Conservation (phyloP, 2,888 invertebrate species). For the Teinopalpus imperialis region DNA sequence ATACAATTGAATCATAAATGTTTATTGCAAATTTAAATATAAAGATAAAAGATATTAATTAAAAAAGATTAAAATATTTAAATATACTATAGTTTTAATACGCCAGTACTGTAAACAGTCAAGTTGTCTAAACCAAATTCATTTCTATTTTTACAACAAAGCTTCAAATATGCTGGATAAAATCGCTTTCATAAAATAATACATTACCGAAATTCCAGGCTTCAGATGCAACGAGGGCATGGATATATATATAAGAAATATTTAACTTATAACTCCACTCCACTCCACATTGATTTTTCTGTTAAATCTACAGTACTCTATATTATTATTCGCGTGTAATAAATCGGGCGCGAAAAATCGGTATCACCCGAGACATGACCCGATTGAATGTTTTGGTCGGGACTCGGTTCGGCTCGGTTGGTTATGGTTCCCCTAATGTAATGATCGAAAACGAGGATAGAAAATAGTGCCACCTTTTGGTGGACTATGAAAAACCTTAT, state of each 20-base stretch:
- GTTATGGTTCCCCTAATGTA: constrained; percentile 36
- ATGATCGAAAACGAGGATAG: constrained; percentile 51
- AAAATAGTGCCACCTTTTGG: constrained; percentile 30
- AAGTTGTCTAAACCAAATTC: constrained; percentile 36
- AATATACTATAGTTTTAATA: no score
- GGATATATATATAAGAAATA: constrained; percentile 37
- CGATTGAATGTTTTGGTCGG: constrained; percentile 69
- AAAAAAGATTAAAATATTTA: no score
- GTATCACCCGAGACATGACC: constrained; percentile 54
- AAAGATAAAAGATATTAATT: no score
- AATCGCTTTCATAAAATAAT: constrained; percentile 31
- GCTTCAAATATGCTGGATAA: constrained; percentile 44
- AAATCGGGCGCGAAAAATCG: constrained; percentile 64
- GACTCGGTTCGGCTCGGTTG: constrained; percentile 30
- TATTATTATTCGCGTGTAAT: constrained; percentile 44
- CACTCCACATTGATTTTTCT: constrained; percentile 55
- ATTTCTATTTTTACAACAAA: constrained; percentile 49
- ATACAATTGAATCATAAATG: no score
- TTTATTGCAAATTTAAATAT: no score
- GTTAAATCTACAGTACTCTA: constrained; percentile 36
- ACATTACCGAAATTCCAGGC: constrained; percentile 74
- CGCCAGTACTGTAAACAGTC: no score
- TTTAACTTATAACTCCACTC: constrained; percentile 41
- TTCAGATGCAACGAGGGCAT: constrained; percentile 78
- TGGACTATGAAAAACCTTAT: background rate